These are phyloP conservation scores for Xylota sylvarum DNA, from an alignment of 2,888 invertebrate genomes.

Conservation along the genomic window DNA sequence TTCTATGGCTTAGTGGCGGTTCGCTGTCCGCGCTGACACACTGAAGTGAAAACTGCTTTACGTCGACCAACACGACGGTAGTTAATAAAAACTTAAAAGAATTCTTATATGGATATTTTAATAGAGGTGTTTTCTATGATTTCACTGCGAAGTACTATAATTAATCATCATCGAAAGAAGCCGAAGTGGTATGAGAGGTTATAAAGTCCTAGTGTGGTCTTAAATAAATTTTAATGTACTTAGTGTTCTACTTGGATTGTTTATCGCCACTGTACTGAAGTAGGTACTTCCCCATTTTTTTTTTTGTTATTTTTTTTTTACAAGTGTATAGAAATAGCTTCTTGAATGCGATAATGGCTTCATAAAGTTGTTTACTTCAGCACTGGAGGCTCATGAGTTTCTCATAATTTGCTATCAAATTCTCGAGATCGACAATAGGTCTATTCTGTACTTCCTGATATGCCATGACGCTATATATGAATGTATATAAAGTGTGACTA, in stretches of 20 bases:
- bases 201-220: slow-evolving; percentile 12
- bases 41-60: slow-evolving; percentile 37
- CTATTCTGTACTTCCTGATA: not conserved
- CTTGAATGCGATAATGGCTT: slow-evolving; percentile 18
- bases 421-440: not conserved
- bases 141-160: not conserved
- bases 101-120: slow-evolving; percentile 7
- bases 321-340: not conserved
- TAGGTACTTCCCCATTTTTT: not conserved
- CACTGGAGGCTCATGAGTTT: not conserved
- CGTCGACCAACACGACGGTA: slow-evolving; percentile 3
- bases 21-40: slow-evolving; percentile 42
- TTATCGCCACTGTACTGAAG: not conserved
- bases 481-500: too few relatives aligned
- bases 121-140: slow-evolving; percentile 35
- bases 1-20: slow-evolving; percentile 28
- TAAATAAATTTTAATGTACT: slow-evolving; percentile 3
- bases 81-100: slow-evolving; percentile 38
- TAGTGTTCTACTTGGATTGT: not conserved
- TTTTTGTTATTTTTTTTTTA: too few relatives aligned
- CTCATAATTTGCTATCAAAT: not conserved
- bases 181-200: slow-evolving; percentile 1
- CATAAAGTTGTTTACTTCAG: slow-evolving; percentile 27
- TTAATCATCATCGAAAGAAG: slow-evolving; percentile 7
- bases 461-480: too few relatives aligned